phyloP scores from a whole-genome alignment of 2,888 invertebrate species.

The Lochmaea capreae region DNA sequence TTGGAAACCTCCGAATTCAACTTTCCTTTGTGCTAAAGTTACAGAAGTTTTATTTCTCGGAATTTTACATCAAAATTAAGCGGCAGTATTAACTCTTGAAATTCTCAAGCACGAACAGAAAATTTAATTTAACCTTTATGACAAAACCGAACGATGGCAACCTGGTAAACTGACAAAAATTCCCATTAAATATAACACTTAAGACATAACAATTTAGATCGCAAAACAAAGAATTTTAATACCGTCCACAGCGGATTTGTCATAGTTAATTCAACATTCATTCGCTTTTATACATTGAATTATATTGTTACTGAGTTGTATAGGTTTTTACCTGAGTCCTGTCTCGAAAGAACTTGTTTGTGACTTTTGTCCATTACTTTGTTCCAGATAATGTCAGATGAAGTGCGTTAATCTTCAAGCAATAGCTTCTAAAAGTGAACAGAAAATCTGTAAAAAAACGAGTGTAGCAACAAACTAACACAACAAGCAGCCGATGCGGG shows the following conservation, averaged over 20 bases:
- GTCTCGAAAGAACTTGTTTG: too few relatives aligned
- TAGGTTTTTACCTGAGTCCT: too few relatives aligned
- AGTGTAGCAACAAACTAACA: too few relatives aligned
- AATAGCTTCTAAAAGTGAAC: too few relatives aligned
- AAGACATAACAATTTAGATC: neutral
- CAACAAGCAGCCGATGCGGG: too few relatives aligned
- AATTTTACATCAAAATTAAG: constrained; percentile 33
- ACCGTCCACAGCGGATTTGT: neutral
- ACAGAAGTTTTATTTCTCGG: constrained; percentile 27
- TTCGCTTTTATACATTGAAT: neutral
- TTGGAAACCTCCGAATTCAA: constrained; percentile 22
- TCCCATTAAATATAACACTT: constrained; percentile 31
- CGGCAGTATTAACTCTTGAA: constrained; percentile 32
- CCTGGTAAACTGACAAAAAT: constrained; percentile 33
- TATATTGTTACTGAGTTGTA: too few relatives aligned
- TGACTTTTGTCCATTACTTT: too few relatives aligned
- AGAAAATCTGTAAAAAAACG: too few relatives aligned
- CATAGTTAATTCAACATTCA: neutral
- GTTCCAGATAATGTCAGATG: too few relatives aligned
- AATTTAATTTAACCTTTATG: constrained; percentile 36
- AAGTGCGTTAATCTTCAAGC: too few relatives aligned
- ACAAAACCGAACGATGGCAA: constrained; percentile 32
- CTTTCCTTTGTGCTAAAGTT: constrained; percentile 25
- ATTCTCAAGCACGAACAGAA: constrained; percentile 26
- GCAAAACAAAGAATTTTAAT: neutral